Base-by-base conservation (phyloP, 2,888 invertebrate species). In the Rotaria sp. region DNA sequence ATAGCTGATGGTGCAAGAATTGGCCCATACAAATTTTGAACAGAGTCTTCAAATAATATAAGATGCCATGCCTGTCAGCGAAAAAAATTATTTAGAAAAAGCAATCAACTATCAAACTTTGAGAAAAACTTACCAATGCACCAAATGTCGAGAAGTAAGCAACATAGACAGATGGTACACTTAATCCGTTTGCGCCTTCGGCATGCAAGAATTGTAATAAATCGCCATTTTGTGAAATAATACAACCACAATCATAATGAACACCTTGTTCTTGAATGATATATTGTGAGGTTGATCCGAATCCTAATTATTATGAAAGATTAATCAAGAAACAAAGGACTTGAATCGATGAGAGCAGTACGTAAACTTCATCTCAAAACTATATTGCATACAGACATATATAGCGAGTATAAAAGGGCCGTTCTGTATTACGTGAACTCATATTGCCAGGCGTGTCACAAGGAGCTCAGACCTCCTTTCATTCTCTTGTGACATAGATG, bases 231-330 rank as follows among this genome's bases (percentile, higher is more conserved):
- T 80, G 26, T 45, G 41, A 24, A 26, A 80, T 21, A 15, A 80
- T 80, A 80, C 80, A 80, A 45, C 80, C 80, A 80, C 80, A 80
- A 80, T 80, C 80, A 24, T 80, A 80, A 45, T 80, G 80, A 45
- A 80, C 45, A n/a, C 45, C 41, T 45, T 26, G 26, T 26, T 3
- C 24, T 41, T 41, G 24, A 26, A 80, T 80, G 24, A 41, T 41
- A n/a, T 41, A 24, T 45, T 1, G 24, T 35, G 67, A 35, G 18
- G 67, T 67, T 35, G 67, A 67, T 35, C 67, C 67, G 35, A 67
- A 67, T 15, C 67, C 67, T 67, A 67, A 21, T 67, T 21, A 67
- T 30, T 35, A 67, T 67, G 1, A n/a, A 13, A 11, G 26, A 15
- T 7, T 15, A 59, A 50, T 50, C 2, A 50, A 8, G n/a, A n/a